These are phyloP conservation scores for Charina bottae DNA, from an alignment of 2,113 vertebrate genomes.

Conservation along the genomic window DNA sequence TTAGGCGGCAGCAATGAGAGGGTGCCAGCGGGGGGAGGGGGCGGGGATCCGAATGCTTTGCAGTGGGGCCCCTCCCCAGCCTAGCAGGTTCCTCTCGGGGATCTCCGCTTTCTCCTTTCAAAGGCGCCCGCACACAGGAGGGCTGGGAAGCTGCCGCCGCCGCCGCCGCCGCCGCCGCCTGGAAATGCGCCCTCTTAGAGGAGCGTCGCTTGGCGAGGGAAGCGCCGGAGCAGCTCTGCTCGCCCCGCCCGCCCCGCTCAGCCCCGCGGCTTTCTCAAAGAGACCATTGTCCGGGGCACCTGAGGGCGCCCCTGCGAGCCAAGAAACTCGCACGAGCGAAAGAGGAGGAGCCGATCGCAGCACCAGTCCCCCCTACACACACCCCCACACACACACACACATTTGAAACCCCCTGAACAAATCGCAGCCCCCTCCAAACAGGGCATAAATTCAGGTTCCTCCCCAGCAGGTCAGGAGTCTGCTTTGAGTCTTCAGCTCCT, in stretches of 20 bases:
- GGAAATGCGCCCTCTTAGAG: background rate
- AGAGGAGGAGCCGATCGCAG: background rate
- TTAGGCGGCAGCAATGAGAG: background rate
- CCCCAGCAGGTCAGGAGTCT: background rate
- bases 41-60: background rate
- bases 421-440: background rate
- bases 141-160: background rate
- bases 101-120: background rate
- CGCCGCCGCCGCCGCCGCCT: background rate
- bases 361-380: background rate
- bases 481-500: background rate
- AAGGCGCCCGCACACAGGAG: background rate
- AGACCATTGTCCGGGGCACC: background rate
- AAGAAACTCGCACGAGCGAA: background rate
- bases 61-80: background rate
- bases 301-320: background rate
- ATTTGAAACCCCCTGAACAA: background rate
- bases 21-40: background rate
- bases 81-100: background rate
- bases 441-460: background rate
- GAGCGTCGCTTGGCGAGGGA: background rate
- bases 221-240: background rate
- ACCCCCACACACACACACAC: background rate
- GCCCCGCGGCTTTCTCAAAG: background rate
- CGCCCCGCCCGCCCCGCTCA: background rate